Evolutionary conservation across 1,140 invertebrate genomes (phyloP).

Genomic region (Mercenaria mercenaria): DNA sequence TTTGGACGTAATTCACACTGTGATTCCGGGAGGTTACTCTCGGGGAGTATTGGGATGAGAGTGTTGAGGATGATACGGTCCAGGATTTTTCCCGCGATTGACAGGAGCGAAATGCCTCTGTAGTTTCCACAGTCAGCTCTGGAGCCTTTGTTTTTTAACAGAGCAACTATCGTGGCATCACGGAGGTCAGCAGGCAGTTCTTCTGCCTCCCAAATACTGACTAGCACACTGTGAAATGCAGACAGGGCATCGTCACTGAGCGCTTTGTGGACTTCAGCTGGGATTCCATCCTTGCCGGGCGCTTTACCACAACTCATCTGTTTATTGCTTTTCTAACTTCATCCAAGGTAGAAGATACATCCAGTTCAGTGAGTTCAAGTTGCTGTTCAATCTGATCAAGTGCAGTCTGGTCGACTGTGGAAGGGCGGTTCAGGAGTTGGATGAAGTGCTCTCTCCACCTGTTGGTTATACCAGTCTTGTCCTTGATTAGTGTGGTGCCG

Average conservation of each 20-base stretch:
- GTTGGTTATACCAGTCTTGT: not conserved
- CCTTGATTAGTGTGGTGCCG: constrained; percentile 15
- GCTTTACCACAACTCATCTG: not conserved
- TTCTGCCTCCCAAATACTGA: constrained; percentile 47
- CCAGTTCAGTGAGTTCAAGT: not conserved
- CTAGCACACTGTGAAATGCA: not conserved
- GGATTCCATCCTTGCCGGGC: constrained; percentile 51
- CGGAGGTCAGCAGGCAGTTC: constrained; percentile 55
- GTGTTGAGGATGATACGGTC: constrained; percentile 19
- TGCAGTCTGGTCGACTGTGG: not conserved
- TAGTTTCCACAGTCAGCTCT: constrained; percentile 64
- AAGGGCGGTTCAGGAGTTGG: not conserved
- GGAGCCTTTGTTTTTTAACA: constrained; percentile 65
- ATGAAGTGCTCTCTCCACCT: not conserved
- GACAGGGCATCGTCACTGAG: not conserved
- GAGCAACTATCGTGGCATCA: constrained; percentile 56
- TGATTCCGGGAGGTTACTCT: not conserved
- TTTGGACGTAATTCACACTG: not conserved
- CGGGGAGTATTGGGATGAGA: not conserved
- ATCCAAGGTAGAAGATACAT: not conserved
- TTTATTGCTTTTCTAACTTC: not conserved
- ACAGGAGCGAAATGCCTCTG: constrained; percentile 63
- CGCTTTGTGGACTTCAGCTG: constrained; percentile 39
- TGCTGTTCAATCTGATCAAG: not conserved
- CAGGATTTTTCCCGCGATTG: constrained; percentile 46